Evolutionary conservation across 1,140 invertebrate species (phyloP), one percentile per base, ranked within the genome.

Genomic region (Musca domestica): DNA sequence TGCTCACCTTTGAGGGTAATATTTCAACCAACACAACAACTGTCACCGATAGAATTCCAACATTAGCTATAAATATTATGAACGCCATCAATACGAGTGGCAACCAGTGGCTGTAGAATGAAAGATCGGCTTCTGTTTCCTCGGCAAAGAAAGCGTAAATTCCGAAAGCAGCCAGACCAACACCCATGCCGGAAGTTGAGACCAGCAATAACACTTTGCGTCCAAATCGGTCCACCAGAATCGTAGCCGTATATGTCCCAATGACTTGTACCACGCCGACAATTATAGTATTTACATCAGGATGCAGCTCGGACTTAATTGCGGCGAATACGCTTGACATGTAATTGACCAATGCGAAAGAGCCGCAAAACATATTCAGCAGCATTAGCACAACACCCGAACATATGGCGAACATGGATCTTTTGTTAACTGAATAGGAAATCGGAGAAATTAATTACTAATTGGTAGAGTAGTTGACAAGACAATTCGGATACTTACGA

Each of bases 251-350:
- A 61, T 76, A 22, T 0, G 84, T 84, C 0, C 85, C 85, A 12
- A 86, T 66, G 4, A 86, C 72, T 67, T 86, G 85, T 6, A 86
- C 84, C 0, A 71, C 80, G 0, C 84, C 85, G 15, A 86, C 84
- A 1, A 86, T 83, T 12, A 86, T 86, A 0, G 85, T 85, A 69
- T 85, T 85, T 25, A 84, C 84, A 71, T 86, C 85, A 0, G 85
- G 83, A 67, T 83, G 83, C 61, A 86, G 70, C 3, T 76, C 76
- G 0, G 86, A 86, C 4, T 88, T 87, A 1, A 91, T 86, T 0
- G 83, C 83, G 1, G 79, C 72, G 75, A 92, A 94, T 72, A 92
- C 93, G 0, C 80, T 83, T 17, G 80, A 72, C 72, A 77, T 77
- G 65, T 81, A 81, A 58, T 76, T 80, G 22, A 76, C 74, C 30